A percentile compares a stretch with the other conserved stretches of the same genome.
Conservation (phyloP, 2,888 invertebrate genomes). For the Andrena hattorfiana region DNA sequence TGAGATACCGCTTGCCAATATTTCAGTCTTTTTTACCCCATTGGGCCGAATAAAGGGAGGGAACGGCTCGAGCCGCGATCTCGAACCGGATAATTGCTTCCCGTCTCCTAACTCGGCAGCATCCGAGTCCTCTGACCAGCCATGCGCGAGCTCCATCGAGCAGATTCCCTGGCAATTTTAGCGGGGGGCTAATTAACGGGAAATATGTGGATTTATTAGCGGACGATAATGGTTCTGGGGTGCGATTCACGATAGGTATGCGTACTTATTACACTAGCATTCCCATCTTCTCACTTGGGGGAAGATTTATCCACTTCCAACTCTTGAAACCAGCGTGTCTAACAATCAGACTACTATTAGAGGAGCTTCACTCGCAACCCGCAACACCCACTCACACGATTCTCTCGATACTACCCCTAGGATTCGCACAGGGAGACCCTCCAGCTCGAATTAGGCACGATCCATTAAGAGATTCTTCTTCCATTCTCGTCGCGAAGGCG, state of each 20-base stretch:
- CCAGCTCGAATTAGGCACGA: slow-evolving; percentile 69
- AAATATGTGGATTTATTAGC: slow-evolving; percentile 59
- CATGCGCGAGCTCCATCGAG: slow-evolving; percentile 42
- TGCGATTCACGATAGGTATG: not conserved
- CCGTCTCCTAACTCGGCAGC: slow-evolving; percentile 70
- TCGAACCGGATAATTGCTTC: slow-evolving; percentile 82
- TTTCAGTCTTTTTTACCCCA: slow-evolving; percentile 83
- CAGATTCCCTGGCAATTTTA: slow-evolving; percentile 54
- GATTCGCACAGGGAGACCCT: slow-evolving; percentile 44
- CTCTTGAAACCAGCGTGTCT: not conserved
- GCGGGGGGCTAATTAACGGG: slow-evolving; percentile 56
- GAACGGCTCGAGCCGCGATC: slow-evolving; percentile 75
- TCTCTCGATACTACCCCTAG: slow-evolving; percentile 26
- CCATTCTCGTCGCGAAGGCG: slow-evolving; percentile 64
- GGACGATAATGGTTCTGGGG: slow-evolving; percentile 29
- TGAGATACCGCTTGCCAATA: slow-evolving; percentile 85
- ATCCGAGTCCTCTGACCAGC: slow-evolving; percentile 64
- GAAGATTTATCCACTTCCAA: not conserved
- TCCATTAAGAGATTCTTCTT: slow-evolving; percentile 69
- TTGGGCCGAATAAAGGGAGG: slow-evolving; percentile 76
- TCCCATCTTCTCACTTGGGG: not conserved
- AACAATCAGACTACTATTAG: too few species aligned
- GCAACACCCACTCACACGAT: slow-evolving; percentile 19
- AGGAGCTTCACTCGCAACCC: not conserved
- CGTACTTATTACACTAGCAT: slow-evolving; percentile 10